Evolutionary conservation across 2,888 invertebrate species (phyloP).

Genomic region (Amphimallon solstitiale): DNA sequence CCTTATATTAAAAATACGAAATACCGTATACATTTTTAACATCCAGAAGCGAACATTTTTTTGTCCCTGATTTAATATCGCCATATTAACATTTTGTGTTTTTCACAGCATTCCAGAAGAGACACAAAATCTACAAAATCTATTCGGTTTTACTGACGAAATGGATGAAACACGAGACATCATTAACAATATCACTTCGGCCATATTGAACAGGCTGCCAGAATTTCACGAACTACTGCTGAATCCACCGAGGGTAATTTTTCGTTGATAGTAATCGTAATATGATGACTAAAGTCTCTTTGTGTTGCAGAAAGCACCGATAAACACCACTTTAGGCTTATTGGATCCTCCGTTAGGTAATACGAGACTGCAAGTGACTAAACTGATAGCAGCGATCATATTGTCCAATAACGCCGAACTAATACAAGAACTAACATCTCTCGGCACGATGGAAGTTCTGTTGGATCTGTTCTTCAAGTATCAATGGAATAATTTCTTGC

Average conservation of each 20-base stretch:
- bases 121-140: slow-evolving; percentile 52
- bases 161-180: slow-evolving; percentile 70
- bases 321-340: slow-evolving; percentile 76
- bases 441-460: slow-evolving; percentile 71
- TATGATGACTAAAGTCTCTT: not conserved
- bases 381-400: slow-evolving; percentile 80
- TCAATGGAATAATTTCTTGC: slow-evolving; percentile 95
- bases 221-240: slow-evolving; percentile 75
- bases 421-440: slow-evolving; percentile 69
- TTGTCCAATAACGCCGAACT: slow-evolving; percentile 78
- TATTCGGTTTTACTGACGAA: slow-evolving; percentile 64
- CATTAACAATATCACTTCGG: slow-evolving; percentile 71
- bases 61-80: too few relatives aligned
- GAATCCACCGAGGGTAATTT: slow-evolving; percentile 75
- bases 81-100: too few relatives aligned
- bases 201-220: slow-evolving; percentile 74
- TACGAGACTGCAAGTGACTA: slow-evolving; percentile 82
- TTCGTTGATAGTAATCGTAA: slow-evolving; percentile 1
- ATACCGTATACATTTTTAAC: not conserved
- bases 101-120: slow-evolving; percentile 54
- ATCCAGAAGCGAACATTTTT: too few relatives aligned
- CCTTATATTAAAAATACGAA: not conserved
- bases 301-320: slow-evolving; percentile 67
- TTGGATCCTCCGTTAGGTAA: slow-evolving; percentile 82
- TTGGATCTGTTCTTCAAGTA: slow-evolving; percentile 90